Base-by-base conservation (phyloP, 2,888 invertebrate species). In the Fabriciana adippe region DNA sequence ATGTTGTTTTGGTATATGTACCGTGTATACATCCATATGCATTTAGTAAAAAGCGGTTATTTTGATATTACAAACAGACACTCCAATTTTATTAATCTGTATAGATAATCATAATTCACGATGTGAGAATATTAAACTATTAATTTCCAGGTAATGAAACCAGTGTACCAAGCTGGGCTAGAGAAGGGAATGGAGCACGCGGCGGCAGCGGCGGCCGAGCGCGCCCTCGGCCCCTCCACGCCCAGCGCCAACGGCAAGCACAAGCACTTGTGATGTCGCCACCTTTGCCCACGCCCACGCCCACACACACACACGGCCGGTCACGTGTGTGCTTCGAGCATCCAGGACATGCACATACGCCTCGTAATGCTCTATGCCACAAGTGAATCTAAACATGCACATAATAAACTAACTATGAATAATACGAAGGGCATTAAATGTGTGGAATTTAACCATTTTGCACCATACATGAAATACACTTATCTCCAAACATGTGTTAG, bases 151-250 rank as follows among this genome's bases (percentile, higher is more conserved):
- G 90, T 96, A 76, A 95, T 97, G 96, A 96, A 96, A 88, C 97
- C 97, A 74, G 88, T 95, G 73, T 97, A 97, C 88, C 96, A 97
- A 85, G 93, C 95, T 72, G 96, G 96, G 83, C 93, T 97, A 83
- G 96, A 97, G 90, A 96, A 95, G 86, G 95, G 97, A 81, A 95
- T 97, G 86, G 95, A 97, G 85, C 96, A 95, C 87, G 97, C 96
- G 79, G 96, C 97, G 75, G 94, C 94, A 62, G 96, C 95, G 85
- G 96, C 96, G 78, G 95, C 96, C 68, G 95, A 95, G 85, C 92
- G 94, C 67, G 94, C 95, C 11, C 92, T 95, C 66, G 93, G 93
- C 62, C 94, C 82, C 2, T 83, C 92, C 69, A 89, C 92, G 76
- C 83, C 86, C 76, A 86, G 88, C 75, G 83, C 87, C 81, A 95